A percentile compares a stretch with the other conserved stretches of the same genome.
Evolutionary conservation across 2,113 vertebrate genomes (phyloP).

Genomic region (Amblyornis subalaris): DNA sequence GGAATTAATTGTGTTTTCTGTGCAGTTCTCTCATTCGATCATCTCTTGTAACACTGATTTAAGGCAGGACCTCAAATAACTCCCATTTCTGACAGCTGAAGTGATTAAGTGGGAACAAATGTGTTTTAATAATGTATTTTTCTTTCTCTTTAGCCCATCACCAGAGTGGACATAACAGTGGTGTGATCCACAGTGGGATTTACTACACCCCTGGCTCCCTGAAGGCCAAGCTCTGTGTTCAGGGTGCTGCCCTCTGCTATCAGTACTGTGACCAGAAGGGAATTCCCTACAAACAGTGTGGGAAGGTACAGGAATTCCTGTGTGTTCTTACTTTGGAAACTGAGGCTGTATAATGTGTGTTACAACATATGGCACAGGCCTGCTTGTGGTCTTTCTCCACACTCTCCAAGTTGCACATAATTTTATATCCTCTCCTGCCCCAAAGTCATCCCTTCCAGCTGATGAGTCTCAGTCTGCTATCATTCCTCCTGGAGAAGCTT

Average conservation of each 20-base stretch:
- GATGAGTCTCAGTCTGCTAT: not conserved
- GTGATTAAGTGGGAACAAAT: not conserved
- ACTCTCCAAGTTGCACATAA: rapidly evolving
- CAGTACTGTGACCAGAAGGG: constrained; percentile 88
- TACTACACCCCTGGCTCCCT: constrained; percentile 95
- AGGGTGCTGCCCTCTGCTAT: constrained; percentile 86
- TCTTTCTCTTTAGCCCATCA: constrained; percentile 77
- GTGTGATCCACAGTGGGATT: constrained; percentile 96
- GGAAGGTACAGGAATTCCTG: constrained; percentile 77
- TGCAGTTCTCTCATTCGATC: not conserved
- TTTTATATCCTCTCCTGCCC: not conserved
- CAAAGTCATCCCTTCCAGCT: not conserved
- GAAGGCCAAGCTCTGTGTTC: constrained; percentile 91
- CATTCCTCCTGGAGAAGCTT: not conserved
- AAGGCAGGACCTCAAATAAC: not conserved
- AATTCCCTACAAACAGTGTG: constrained; percentile 89
- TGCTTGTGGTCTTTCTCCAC: not conserved
- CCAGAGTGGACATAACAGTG: constrained; percentile 96
- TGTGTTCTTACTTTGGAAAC: not conserved
- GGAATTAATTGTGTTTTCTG: not conserved
- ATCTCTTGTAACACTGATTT: not conserved
- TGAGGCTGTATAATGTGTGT: not conserved
- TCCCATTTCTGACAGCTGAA: not conserved
- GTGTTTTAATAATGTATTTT: not conserved
- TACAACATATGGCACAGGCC: rapidly evolving